A percentile compares a stretch with the other conserved stretches of the same genome.
Evolutionary conservation across 2,797 vertebrate genomes (phyloP).

Genomic region (Pitangus sulphuratus): DNA sequence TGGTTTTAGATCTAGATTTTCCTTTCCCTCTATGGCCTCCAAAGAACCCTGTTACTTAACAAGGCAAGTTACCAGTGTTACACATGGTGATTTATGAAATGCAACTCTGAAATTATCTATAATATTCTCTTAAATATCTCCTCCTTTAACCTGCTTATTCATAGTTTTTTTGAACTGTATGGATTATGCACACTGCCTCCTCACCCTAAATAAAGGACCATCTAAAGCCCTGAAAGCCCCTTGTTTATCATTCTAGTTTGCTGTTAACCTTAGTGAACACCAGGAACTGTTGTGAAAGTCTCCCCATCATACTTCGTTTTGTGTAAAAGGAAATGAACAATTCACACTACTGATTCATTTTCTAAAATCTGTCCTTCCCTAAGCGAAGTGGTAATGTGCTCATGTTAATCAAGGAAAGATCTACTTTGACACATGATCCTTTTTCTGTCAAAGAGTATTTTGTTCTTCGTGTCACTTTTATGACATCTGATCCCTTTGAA

Average conservation of each 20-base stretch:
- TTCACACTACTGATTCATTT: background rate
- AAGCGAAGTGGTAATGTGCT: background rate
- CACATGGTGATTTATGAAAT: background rate
- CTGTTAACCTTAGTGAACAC: background rate
- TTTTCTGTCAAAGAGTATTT: slow-evolving; percentile 13
- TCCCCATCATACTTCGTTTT: background rate
- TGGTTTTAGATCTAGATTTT: background rate
- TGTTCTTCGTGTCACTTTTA: background rate
- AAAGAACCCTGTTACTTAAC: background rate
- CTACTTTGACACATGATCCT: background rate
- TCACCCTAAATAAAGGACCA: background rate
- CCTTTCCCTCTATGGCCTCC: background rate
- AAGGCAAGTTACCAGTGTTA: background rate
- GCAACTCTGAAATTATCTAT: background rate
- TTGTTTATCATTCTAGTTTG: background rate
- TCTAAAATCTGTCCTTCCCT: background rate
- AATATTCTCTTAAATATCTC: background rate
- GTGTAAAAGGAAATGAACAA: background rate
- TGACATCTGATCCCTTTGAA: background rate
- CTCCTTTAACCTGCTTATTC: background rate
- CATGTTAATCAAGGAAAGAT: background rate
- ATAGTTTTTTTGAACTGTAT: background rate
- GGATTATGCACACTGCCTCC: background rate
- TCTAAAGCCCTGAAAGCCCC: background rate
- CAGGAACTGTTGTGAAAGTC: background rate